Evolutionary conservation across 1,140 invertebrate species (phyloP).

Genomic region (Tribolium castaneum): DNA sequence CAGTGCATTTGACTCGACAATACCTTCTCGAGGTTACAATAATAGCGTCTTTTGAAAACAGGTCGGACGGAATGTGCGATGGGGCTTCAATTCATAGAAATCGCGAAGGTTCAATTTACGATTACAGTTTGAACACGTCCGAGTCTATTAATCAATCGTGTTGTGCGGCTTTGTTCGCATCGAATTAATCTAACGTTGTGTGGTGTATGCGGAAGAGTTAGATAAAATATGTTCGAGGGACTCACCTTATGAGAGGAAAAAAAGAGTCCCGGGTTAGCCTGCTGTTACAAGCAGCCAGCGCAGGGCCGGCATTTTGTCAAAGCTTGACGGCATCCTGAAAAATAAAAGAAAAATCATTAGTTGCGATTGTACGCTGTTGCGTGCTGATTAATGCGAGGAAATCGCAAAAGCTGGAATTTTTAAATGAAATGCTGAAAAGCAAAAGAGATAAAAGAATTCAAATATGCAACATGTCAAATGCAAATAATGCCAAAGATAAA

Average conservation of each 20-base stretch:
- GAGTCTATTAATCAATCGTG: conserved; percentile 11
- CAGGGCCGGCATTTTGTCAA: conserved; percentile 30
- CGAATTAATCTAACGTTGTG: background rate
- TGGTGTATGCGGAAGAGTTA: background rate
- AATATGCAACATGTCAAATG: no score
- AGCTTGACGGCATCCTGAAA: conserved; percentile 38
- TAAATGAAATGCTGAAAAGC: no score
- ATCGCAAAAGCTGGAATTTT: no score
- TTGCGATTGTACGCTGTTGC: no score
- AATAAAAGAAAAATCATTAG: conserved; percentile 1
- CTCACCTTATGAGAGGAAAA: conserved; percentile 16
- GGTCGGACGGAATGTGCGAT: conserved; percentile 9
- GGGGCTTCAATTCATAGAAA: background rate
- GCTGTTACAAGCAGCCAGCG: conserved; percentile 38
- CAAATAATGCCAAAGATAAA: no score
- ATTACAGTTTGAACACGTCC: conserved; percentile 21
- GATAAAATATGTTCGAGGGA: background rate
- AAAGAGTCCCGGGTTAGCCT: conserved; percentile 22
- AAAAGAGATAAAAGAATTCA: no score
- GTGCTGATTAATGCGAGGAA: no score
- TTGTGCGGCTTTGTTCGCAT: conserved; percentile 4
- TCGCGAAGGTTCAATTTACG: conserved; percentile 17
- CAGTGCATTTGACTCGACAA: background rate
- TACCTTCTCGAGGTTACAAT: background rate
- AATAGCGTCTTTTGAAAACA: conserved; percentile 13